Base-by-base conservation (phyloP, 2,797 vertebrate genomes). In the Crenuchus spilurus region DNA sequence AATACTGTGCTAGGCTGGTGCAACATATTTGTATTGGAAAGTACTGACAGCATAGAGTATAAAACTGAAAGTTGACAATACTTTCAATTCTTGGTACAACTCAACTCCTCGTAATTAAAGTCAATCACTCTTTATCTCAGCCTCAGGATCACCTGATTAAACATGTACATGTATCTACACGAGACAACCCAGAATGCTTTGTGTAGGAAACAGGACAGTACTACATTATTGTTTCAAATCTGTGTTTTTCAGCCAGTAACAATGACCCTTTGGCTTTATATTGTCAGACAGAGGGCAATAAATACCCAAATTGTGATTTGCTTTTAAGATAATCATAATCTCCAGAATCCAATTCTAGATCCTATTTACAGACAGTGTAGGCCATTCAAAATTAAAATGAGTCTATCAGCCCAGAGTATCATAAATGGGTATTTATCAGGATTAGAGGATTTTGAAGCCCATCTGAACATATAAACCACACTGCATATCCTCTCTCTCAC, bases 331-430 rank as follows among this genome's bases (percentile, higher is more conserved):
- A 95, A 98, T 96, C 93, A 94, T 94, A 95, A 95, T 95, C 93
- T 92, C 89, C 84, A 89, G 88, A 88, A 95, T 95, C 94, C 94
- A 96, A 97, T 97, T 94, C 94, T 92, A 91, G 90, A 94, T 92
- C 92, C 94, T 93, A 93, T 96, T 96, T 94, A 94, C 92, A 90
- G 91, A 87, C 78, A 88, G 89, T 88, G 92, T 88, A 91, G 88
- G 93, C 94, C 91, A 91, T 93, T 96, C 92, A 93, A 94, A 96
- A 97, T 97, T 95, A 96, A 95, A 98, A 97, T 96, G 94, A 95
- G 95, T 89, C 92, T 93, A 96, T 93, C 92, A 94, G 93, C 91
- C 85, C 30, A 93, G 94, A 96, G 90, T 94, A 94, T 96, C 91
- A 93, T 92, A 93, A 95, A 94, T 91, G 91, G 90, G 92, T 94